phyloP scores from a whole-genome alignment of 2,888 invertebrate species.

The Cosmorhoe ocellata region DNA sequence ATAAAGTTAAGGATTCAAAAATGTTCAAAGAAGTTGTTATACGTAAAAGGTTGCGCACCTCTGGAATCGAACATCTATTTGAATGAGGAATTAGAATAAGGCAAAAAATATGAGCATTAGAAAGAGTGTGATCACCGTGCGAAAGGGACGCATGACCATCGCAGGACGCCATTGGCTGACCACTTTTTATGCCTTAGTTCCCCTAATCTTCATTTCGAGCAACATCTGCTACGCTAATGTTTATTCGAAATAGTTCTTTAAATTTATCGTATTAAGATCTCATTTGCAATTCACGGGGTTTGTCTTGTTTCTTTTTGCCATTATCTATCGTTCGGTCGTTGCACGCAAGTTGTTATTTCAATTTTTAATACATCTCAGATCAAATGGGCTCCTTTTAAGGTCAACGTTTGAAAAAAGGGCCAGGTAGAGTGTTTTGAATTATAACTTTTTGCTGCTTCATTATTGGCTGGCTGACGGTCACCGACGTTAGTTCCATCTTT shows the following conservation, averaged over 20 bases:
- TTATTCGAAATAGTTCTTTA: slow-evolving; percentile 76
- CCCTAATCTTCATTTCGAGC: slow-evolving; percentile 80
- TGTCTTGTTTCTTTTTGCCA: slow-evolving; percentile 55
- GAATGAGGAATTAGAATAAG: slow-evolving; percentile 79
- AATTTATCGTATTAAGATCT: slow-evolving; percentile 68
- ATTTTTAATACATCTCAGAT: slow-evolving; percentile 74
- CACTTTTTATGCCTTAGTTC: slow-evolving; percentile 81
- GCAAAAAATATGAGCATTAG: slow-evolving; percentile 81
- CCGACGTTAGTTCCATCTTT: slow-evolving; percentile 19
- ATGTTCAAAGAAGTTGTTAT: slow-evolving; percentile 26
- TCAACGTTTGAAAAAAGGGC: slow-evolving; percentile 56
- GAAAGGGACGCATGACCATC: slow-evolving; percentile 58
- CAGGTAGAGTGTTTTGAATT: slow-evolving; percentile 48
- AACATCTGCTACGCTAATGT: slow-evolving; percentile 77
- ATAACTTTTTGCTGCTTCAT: slow-evolving; percentile 54
- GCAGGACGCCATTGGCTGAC: slow-evolving; percentile 71
- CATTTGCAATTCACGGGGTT: slow-evolving; percentile 59
- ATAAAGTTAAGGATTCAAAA: slow-evolving; percentile 7
- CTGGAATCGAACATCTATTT: slow-evolving; percentile 76
- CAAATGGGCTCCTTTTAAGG: slow-evolving; percentile 69
- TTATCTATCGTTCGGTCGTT: slow-evolving; percentile 64
- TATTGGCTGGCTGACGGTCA: slow-evolving; percentile 62
- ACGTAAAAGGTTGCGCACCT: slow-evolving; percentile 65
- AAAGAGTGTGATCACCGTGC: slow-evolving; percentile 59
- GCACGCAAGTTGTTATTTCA: slow-evolving; percentile 71